A percentile compares a stretch with the other conserved stretches of the same genome.
These are phyloP conservation scores for Colinus virginianus DNA, from an alignment of 2,113 vertebrate genomes.

Conservation along the genomic window DNA sequence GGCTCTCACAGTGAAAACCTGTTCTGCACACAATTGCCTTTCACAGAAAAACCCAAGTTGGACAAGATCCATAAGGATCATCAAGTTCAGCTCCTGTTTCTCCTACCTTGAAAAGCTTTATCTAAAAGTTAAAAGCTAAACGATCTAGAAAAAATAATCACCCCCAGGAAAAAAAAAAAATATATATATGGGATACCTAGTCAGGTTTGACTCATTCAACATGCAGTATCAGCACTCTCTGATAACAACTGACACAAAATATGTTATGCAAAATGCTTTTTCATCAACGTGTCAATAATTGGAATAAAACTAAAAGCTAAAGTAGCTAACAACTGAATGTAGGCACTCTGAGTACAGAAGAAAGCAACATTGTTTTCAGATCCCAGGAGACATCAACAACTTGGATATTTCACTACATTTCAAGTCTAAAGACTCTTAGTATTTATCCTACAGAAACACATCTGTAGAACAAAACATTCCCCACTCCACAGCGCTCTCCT, in stretches of 20 bases:
- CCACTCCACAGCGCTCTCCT: background rate
- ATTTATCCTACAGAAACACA: background rate
- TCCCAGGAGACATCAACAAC: background rate
- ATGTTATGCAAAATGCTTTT: background rate
- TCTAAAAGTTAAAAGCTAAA: background rate
- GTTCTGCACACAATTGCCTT: background rate
- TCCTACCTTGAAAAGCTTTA: background rate
- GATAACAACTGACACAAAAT: background rate
- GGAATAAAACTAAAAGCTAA: background rate
- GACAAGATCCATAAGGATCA: too few species aligned
- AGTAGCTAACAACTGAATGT: background rate
- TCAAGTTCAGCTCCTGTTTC: too few species aligned
- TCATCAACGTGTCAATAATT: background rate
- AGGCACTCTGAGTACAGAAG: background rate
- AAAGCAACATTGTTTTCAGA: background rate
- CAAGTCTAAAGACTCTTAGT: background rate
- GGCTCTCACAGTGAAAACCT: background rate
- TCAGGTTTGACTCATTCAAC: background rate
- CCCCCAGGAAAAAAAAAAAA: background rate
- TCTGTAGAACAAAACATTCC: background rate
- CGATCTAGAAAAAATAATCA: background rate
- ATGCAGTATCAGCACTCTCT: background rate
- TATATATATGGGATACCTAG: background rate
- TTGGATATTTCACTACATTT: fast-evolving
- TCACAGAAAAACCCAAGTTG: too few species aligned